Base-by-base conservation (phyloP, 2,797 vertebrate species). In the Zalophus californianus region DNA sequence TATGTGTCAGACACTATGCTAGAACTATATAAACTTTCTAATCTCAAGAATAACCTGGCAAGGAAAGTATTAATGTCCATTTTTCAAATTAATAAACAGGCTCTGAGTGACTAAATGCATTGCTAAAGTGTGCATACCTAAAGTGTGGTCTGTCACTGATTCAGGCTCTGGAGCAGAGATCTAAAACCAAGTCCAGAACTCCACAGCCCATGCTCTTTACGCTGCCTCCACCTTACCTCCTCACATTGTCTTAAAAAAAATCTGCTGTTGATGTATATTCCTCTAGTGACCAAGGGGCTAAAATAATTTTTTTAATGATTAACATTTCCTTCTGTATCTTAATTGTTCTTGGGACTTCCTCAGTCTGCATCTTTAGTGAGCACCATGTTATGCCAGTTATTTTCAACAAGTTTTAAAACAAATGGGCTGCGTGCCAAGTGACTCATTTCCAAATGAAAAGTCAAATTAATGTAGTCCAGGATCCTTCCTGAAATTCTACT, bases 331-430 rank as follows among this genome's bases (percentile, higher is more conserved):
- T 94, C 60, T 72, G 2, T 91, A 72, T 68, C 54, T 56, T 94
- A 75, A 83, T 62, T 96, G 15, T 90, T 93, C n/a, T 56, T 90
- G n/a, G 18, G 78, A 91, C 27, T 79, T 91, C 8, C 60, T 64
- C 92, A 16, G 0, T 90, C 32, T 91, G 38, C 95, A 62, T 82
- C 48, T 85, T 73, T 54, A 82, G 58, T 90, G 25, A 86, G 56
- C 44, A 90, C 70, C 12, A 23, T 77, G 78, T 89, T 84, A 77
- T 87, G n/a, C 60, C 58, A 72, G 38, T 20, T 75, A 58, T 20
- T 87, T 38, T 86, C 89, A 82, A 70, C 73, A 80, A 50, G 5
- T 73, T 97, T 84, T 72, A 94, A 86, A 92, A n/a, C 48, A 68
- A 21, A n/a, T 80, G 11, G 7, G 10, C 29, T 83, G 11, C 90